Evolutionary conservation across 2,113 vertebrate genomes (phyloP), one percentile per base, ranked within the genome.

Genomic region (Rhinopomastus cyanomelas): DNA sequence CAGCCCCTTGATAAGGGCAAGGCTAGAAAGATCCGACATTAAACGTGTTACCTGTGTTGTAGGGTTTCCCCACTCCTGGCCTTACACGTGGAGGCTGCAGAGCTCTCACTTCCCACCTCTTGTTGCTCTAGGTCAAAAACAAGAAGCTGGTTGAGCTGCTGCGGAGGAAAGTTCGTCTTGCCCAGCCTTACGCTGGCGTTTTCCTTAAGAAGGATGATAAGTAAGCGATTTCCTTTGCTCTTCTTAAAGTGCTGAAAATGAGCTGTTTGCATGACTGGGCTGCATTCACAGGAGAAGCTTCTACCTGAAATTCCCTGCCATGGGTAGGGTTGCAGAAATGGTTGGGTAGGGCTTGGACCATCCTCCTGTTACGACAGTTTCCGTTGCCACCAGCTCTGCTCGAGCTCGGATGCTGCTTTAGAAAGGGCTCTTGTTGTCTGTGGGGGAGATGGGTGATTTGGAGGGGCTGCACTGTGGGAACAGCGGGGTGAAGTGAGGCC

Each of bases 171-270:
- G 98, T 99, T 16, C 98, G 98, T 27, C 98, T 99, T 26, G 98
- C 99, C 76, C 99, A 99, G 95, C 99, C 99, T 1, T 99, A 99
- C 8, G 99, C 99, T 12, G 99, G 99, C 3, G 98, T 99, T 48
- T 99, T 99, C 80, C 96, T 99, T 74, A 99, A 99, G 96, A 98
- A 94, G 92, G 99, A 99, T 73, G 99, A 99, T 87, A 98, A 86
- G 99, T 99, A 97, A 98, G 98, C 95, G 3, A 2, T 60, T 71
- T 49, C 44, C 89, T 37, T 76, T 62, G 15, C 30, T 69, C 4
- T 64, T 44, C 39, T 32, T 15, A 6, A 49, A 74, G 59, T 51
- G 18, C 6, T 29, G 19, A 44, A 52, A 65, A 15, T 20, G 12
- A 72, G 4, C 5, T 66, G 7, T 68, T 74, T 68, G 37, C 3